Evolutionary conservation across 2,113 vertebrate genomes (phyloP).

Genomic region (Salvelinus fontinalis): DNA sequence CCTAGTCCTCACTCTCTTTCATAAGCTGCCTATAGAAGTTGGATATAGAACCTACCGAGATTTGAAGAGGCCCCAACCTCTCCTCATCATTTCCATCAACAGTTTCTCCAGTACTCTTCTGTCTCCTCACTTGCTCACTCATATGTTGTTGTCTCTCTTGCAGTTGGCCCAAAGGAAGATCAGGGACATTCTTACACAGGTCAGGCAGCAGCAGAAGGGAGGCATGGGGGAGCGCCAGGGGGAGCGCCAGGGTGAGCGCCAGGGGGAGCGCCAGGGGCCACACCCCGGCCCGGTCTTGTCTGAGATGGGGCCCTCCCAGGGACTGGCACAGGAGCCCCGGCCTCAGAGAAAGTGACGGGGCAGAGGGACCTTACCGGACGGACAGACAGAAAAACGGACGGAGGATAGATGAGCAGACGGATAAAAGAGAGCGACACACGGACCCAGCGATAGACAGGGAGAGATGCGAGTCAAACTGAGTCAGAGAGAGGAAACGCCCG

Average conservation of each 20-base stretch:
- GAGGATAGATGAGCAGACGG: constrained; percentile 61
- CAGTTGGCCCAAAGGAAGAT: constrained; percentile 96
- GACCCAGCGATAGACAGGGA: constrained; percentile 74
- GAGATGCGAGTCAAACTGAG: constrained; percentile 47
- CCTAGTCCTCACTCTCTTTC: not conserved
- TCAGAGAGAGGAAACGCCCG: constrained; percentile 2
- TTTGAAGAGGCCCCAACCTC: no score
- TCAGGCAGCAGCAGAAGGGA: constrained; percentile 90
- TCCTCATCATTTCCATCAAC: not conserved
- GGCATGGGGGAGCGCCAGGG: constrained; percentile 78
- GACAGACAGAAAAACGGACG: constrained; percentile 55
- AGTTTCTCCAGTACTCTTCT: not conserved
- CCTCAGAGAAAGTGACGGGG: constrained; percentile 82
- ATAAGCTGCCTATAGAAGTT: not conserved
- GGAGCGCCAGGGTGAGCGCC: constrained; percentile 67
- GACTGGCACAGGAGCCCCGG: constrained; percentile 65
- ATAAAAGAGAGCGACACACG: constrained; percentile 67
- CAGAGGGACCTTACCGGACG: constrained; percentile 60
- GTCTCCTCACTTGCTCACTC: not conserved
- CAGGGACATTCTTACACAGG: constrained; percentile 93
- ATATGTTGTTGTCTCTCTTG: not conserved
- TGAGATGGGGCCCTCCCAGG: constrained; percentile 66
- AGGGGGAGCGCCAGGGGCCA: constrained; percentile 69
- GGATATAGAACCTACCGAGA: no score
- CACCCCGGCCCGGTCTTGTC: constrained; percentile 59